phyloP scores from a whole-genome alignment of 2,113 vertebrate species.

The Cyanistes caeruleus region DNA sequence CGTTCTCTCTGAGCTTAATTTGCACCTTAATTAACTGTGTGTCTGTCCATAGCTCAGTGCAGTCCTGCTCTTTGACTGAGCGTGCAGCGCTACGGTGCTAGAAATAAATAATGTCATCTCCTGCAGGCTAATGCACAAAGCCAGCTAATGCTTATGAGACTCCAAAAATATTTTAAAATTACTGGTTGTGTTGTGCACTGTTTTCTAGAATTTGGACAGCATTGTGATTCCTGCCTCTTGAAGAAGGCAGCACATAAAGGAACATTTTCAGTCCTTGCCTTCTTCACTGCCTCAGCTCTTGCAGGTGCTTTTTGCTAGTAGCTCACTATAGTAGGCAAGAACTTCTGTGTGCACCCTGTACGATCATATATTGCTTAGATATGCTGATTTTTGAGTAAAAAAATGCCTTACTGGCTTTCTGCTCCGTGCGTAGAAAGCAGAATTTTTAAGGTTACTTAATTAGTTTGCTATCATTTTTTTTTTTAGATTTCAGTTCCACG shows the following conservation, averaged over 20 bases:
- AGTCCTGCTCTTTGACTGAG: neutral
- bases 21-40: neutral
- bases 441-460: neutral
- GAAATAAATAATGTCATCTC: neutral
- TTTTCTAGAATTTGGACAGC: neutral
- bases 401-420: neutral
- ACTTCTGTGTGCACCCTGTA: neutral
- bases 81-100: accelerated
- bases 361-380: neutral
- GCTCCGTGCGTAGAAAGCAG: accelerated
- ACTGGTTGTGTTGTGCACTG: neutral
- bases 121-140: neutral
- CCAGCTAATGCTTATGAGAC: neutral
- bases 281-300: neutral
- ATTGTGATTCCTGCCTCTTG: neutral
- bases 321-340: neutral
- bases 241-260: neutral
- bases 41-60: neutral
- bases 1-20: neutral
- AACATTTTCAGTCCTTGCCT: neutral
- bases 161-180: neutral
- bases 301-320: neutral
- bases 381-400: neutral
- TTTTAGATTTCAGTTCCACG: neutral
- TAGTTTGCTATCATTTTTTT: neutral